Percentiles rank a stretch among this genome's conserved stretches.
Evolutionary conservation across 2,888 invertebrate species (phyloP).

Genomic region (Galerucella pusilla): DNA sequence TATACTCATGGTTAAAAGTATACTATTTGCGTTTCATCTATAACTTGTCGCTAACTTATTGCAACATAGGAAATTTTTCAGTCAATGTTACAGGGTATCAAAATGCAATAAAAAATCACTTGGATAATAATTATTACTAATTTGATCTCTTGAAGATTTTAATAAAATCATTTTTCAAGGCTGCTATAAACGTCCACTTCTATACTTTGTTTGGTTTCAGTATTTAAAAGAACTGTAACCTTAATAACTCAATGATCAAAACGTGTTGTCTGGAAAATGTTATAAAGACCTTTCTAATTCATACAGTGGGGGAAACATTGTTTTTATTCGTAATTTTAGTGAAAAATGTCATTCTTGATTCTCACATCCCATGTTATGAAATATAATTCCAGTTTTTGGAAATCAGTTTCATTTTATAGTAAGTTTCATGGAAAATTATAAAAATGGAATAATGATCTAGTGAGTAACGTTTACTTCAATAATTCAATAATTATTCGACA

Average conservation of each 20-base stretch:
- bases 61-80: conserved; percentile 25
- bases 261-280: background rate
- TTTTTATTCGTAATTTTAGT: too few species aligned
- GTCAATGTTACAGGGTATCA: conserved; percentile 29
- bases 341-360: too few species aligned
- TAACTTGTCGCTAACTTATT: conserved; percentile 13
- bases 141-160: conserved; percentile 17
- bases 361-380: too few species aligned
- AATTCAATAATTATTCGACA: too few species aligned
- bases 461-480: too few species aligned
- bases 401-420: too few species aligned
- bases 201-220: background rate
- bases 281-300: too few species aligned
- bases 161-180: conserved; percentile 3
- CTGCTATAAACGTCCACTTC: background rate
- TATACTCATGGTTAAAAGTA: background rate
- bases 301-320: too few species aligned
- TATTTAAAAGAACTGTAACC: background rate
- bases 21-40: conserved; percentile 3
- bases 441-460: too few species aligned
- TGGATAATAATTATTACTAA: conserved; percentile 9
- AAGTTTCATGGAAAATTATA: too few species aligned
- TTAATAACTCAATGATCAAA: background rate
- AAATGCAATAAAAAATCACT: conserved; percentile 19
- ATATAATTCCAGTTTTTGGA: too few species aligned